Evolutionary conservation across 2,888 invertebrate species (phyloP), one percentile per base, ranked within the genome.

Genomic region (Nezara viridula): DNA sequence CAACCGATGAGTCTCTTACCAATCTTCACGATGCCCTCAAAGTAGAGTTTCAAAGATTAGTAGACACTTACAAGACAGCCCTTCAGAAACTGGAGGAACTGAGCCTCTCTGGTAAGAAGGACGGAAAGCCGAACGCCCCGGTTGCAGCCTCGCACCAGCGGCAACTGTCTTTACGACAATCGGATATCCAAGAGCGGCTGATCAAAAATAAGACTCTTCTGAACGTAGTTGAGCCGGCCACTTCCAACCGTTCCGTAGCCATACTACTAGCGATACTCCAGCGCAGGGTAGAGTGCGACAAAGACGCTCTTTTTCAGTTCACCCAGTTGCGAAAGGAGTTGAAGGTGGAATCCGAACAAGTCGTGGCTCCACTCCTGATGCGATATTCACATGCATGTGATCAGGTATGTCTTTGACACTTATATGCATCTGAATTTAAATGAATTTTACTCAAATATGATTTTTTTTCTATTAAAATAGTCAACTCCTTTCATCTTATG

Each of bases 131-230:
- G 44, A 89, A 88, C 85, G 96, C 96, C 90, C 97, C 97, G 40
- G 96, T 97, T 0, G 95, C 96, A 60, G 96, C 97, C 0, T 97
- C 97, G 77, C 98, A 98, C 94, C 98, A 98, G 93, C 94, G 98
- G 44, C 95, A 98, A 86, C 94, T 98, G 91, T 96, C 97, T 87
- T 94, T 98, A 89, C 96, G 95, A 88, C 96, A 97, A 92, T 95
- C 95, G 16, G 98, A 98, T 92, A 97, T 98, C 87, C 98, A 98
- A 92, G 96, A 97, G 91, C 94, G 98, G 1, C 94, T 98, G 89
- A 98, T 98, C 92, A 98, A 98, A 93, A 98, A 98, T 93, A 98
- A 98, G 93, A 96, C 97, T 0, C 93, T 98, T 60, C 94, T 98
- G 90, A 98, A 94, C 91, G 93, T 94, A 16, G 93, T 94, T 24